Evolutionary conservation across 37 sponge, comb jelly and placozoan genomes (phyloP), one percentile per base, ranked within the genome.

Genomic region (Spongilla lacustris): DNA sequence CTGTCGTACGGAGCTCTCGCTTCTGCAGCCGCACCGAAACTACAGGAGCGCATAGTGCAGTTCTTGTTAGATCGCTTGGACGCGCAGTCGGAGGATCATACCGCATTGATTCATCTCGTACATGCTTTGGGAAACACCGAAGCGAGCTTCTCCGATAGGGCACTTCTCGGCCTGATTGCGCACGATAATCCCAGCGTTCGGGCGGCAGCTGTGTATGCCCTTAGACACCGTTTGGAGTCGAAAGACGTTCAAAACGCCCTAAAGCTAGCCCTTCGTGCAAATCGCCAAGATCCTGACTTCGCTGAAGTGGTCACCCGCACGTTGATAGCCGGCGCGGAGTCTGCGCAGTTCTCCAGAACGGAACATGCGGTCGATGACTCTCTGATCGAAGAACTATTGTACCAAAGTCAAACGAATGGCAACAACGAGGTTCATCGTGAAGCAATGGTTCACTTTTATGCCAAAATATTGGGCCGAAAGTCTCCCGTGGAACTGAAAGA

Each of bases 51-150:
- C 31, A 27, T 74, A 35, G 74, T 74, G 6, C 34, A 2, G 30
- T 74, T 34, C 33, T 29, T 74, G 21, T 3, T 4, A 5, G 6
- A 22, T n/a, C 74, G 31, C 2, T 1, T 74, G 31, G 22, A n/a
- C 23, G n/a, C n/a, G n/a, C n/a, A n/a, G n/a, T 5, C 30, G 4
- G 74, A 74, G 5, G 31, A 28, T 29, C 2, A 29, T 35, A 66
- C 72, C 48, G 29, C 23, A 8, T 30, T 48, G 2, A 46, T 74
- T 8, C 66, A 74, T 49, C 75, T 83, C 67, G 5, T 83, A 14
- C 66, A 83, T 74, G 75, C 84, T 27, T n/a, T 83, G 38, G 84
- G 84, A 31, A 83, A 83, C 67, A 74, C 75, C 0, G 75, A 75
- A 24, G 3, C 75, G 26, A 24, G 2, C 3, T 14, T 8, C 5